Conservation (phyloP, 2,797 vertebrate genomes). For the Pangasius mekongensis region DNA sequence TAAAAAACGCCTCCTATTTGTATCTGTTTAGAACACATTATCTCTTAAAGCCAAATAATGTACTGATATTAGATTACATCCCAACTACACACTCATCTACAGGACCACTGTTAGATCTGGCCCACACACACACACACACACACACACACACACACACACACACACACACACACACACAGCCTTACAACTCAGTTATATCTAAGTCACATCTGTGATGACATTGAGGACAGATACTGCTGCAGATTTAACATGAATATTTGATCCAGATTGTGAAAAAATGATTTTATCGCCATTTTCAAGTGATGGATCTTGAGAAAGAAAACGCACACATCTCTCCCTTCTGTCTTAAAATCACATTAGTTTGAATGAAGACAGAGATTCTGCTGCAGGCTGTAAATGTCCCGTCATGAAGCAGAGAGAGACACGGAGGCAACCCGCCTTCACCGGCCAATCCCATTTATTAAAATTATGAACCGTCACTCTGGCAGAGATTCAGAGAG, state of each 20-base stretch:
- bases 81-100: too few relatives aligned
- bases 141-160: background rate
- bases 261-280: background rate
- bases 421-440: constrained; percentile 40
- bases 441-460: constrained; percentile 44
- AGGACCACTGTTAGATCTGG: too few relatives aligned
- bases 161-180: background rate
- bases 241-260: background rate
- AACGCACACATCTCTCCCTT: background rate
- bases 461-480: constrained; percentile 54
- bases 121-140: too few relatives aligned
- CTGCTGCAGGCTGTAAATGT: constrained; percentile 24
- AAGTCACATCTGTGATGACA: background rate
- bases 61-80: too few relatives aligned
- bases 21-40: too few relatives aligned
- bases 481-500: constrained; percentile 21
- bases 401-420: constrained; percentile 22
- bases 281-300: background rate
- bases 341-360: constrained; percentile 33
- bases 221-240: background rate
- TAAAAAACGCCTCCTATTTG: too few relatives aligned
- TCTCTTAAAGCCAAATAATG: too few relatives aligned
- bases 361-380: constrained; percentile 31
- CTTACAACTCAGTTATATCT: background rate
- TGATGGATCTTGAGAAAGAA: constrained; percentile 7